Percentiles rank a stretch among this genome's conserved stretches.
Evolutionary conservation across 2,113 vertebrate species (phyloP).

Genomic region (Ahaetulla prasina): DNA sequence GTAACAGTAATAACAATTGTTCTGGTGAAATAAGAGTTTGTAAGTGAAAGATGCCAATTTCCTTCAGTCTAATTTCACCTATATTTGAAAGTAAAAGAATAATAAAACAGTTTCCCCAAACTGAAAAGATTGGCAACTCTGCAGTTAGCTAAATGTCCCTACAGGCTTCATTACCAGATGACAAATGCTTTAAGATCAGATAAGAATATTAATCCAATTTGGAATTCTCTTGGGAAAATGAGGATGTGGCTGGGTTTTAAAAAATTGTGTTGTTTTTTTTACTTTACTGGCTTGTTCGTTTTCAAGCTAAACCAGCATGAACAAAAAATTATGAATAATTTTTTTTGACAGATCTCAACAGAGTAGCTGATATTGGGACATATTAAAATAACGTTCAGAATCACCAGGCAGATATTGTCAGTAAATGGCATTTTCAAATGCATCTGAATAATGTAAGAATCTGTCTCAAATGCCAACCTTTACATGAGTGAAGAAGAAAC

Average conservation of each 20-base stretch:
- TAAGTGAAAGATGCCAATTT: constrained; percentile 58
- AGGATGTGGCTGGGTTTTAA: neutral
- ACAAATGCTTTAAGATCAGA: constrained; percentile 31
- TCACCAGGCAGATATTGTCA: neutral
- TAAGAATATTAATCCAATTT: constrained; percentile 46
- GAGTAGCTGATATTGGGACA: neutral
- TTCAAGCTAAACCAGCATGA: neutral
- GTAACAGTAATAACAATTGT: constrained; percentile 47
- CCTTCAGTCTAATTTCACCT: constrained; percentile 34
- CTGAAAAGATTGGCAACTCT: constrained; percentile 38
- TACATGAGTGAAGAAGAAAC: neutral
- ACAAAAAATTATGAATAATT: neutral
- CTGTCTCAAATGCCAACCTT: neutral
- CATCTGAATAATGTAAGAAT: neutral
- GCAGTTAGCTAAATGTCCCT: neutral
- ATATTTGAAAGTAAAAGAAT: constrained; percentile 33
- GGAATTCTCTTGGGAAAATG: constrained; percentile 31
- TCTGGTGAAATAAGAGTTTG: constrained; percentile 48
- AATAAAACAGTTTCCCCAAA: constrained; percentile 39
- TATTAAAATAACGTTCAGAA: neutral
- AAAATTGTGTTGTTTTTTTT: neutral
- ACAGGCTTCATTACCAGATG: constrained; percentile 13
- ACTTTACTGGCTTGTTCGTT: neutral
- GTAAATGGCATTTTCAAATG: neutral
- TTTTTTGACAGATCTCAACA: neutral